Conservation (phyloP, 2,888 invertebrate species). For the Andrena camellia region DNA sequence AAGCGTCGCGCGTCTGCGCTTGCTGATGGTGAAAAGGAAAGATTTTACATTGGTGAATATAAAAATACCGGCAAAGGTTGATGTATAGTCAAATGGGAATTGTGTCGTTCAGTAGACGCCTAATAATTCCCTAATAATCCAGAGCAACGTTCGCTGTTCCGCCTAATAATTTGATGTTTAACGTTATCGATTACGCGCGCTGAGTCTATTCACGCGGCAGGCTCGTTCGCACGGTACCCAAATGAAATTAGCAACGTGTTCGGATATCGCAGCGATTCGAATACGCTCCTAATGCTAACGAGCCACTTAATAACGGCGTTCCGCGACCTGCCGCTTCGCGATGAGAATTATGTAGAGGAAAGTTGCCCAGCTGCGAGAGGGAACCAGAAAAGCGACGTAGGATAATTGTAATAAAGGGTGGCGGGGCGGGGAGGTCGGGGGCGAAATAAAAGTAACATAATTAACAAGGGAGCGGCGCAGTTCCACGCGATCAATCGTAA, state of each 20-base stretch:
- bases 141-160: not conserved
- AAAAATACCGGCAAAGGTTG: too few species aligned
- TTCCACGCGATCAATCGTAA: slow-evolving; percentile 27
- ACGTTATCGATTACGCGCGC: slow-evolving; percentile 31
- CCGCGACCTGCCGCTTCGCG: not conserved
- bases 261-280: slow-evolving; percentile 31
- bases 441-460: slow-evolving; percentile 31
- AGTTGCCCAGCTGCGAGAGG: not conserved
- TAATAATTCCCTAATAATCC: too few species aligned
- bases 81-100: too few species aligned
- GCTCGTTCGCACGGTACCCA: slow-evolving; percentile 19
- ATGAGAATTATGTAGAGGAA: slow-evolving; percentile 1
- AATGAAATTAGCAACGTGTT: slow-evolving; percentile 43
- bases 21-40: too few species aligned
- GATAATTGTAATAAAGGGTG: slow-evolving; percentile 14
- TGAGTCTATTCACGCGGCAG: slow-evolving; percentile 9
- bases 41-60: too few species aligned
- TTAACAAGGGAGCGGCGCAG: slow-evolving; percentile 23
- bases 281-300: slow-evolving; percentile 36
- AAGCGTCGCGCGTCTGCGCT: too few species aligned
- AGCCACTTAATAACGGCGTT: slow-evolving; percentile 28
- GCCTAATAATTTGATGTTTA: slow-evolving; percentile 25
- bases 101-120: too few species aligned
- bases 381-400: not conserved
- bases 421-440: not conserved